Evolutionary conservation across 1,140 invertebrate species (phyloP).

Genomic region (Drosophila rhopaloa): DNA sequence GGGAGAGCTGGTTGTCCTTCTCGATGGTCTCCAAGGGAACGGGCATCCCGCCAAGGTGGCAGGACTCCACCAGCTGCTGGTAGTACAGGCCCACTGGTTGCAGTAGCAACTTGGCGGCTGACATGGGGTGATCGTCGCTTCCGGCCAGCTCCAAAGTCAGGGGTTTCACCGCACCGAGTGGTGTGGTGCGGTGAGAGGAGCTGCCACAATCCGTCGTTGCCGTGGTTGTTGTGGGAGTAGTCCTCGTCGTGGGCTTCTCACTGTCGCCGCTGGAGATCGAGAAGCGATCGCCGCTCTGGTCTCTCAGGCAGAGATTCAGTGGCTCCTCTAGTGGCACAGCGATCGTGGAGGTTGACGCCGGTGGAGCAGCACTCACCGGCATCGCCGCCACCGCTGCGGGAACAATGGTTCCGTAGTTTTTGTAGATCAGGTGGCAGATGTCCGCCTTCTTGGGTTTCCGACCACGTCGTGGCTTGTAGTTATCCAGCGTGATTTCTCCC

Average conservation of each 20-base stretch:
- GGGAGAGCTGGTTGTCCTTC: constrained; percentile 78
- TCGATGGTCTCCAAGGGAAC: constrained; percentile 75
- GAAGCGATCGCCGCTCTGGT: constrained; percentile 72
- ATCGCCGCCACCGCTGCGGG: constrained; percentile 75
- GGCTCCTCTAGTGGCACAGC: constrained; percentile 87
- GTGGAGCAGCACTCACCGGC: constrained; percentile 7
- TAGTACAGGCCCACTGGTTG: constrained; percentile 91
- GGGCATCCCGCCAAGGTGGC: constrained; percentile 43
- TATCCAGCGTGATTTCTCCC: constrained; percentile 95
- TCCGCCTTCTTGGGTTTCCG: constrained; percentile 95
- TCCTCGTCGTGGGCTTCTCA: constrained; percentile 23
- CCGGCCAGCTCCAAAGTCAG: constrained; percentile 48
- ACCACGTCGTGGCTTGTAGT: constrained; percentile 92
- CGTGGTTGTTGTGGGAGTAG: constrained; percentile 25
- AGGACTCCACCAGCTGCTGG: constrained; percentile 87
- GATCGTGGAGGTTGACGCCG: not conserved
- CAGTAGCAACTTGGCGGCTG: constrained; percentile 85
- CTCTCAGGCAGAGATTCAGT: constrained; percentile 92
- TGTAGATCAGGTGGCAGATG: constrained; percentile 95
- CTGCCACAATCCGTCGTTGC: constrained; percentile 52
- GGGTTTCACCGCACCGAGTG: constrained; percentile 42
- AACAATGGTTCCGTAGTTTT: constrained; percentile 94
- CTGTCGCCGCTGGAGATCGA: constrained; percentile 80
- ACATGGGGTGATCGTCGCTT: constrained; percentile 20
- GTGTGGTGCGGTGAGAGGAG: constrained; percentile 64